phyloP scores from a whole-genome alignment of 2,797 vertebrate species.

The Diglossa cyanea region DNA sequence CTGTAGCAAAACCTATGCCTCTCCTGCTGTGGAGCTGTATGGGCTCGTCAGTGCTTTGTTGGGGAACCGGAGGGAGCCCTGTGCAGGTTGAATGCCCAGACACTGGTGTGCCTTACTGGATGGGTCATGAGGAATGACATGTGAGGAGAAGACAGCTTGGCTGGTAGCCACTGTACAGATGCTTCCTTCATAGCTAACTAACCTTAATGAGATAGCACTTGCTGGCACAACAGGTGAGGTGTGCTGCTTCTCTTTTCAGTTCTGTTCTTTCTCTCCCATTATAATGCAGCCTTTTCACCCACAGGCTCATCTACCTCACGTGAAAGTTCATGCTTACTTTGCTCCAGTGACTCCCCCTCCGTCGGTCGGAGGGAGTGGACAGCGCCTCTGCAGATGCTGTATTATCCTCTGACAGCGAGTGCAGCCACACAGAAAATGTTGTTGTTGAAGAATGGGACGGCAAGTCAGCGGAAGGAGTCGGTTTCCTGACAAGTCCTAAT shows the following conservation, averaged over 20 bases:
- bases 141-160: background rate
- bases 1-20: rapidly evolving
- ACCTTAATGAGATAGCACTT: rapidly evolving
- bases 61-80: background rate
- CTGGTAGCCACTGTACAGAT: rapidly evolving
- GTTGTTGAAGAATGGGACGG: background rate
- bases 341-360: constrained; percentile 90
- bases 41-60: background rate
- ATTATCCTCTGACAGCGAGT: constrained; percentile 87
- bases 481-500: constrained; percentile 5
- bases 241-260: background rate
- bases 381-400: constrained; percentile 90
- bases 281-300: background rate
- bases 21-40: background rate
- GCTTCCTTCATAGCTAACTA: background rate
- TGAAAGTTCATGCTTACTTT: constrained; percentile 93
- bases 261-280: background rate
- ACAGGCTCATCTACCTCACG: constrained; percentile 90
- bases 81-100: background rate
- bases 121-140: rapidly evolving
- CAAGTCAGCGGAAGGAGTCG: background rate
- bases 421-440: constrained; percentile 54
- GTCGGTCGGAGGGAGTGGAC: constrained; percentile 85
- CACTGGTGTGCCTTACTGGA: rapidly evolving
- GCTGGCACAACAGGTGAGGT: background rate